Evolutionary conservation across 2,888 invertebrate species (phyloP).

Genomic region (Penaeus monodon): DNA sequence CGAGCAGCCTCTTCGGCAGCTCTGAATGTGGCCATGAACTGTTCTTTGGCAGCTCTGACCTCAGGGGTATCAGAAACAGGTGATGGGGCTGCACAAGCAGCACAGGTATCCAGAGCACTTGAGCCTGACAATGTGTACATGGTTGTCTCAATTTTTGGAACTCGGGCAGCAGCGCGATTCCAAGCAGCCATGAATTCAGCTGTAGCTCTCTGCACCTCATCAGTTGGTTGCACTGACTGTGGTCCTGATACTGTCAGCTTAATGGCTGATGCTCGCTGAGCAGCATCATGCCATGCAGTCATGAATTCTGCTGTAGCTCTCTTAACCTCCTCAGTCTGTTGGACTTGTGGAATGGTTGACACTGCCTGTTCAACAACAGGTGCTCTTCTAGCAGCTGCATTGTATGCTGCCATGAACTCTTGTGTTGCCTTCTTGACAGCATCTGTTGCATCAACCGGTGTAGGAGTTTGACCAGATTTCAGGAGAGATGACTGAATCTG

Average conservation of each 20-base stretch:
- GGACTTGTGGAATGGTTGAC: conserved; percentile 13
- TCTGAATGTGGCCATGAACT: too few relatives aligned
- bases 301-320: conserved; percentile 51
- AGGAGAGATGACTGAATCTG: background rate
- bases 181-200: too few relatives aligned
- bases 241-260: background rate
- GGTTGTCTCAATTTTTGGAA: too few relatives aligned
- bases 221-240: conserved; percentile 14
- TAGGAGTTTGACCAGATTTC: background rate
- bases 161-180: too few relatives aligned
- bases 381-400: conserved; percentile 47
- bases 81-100: too few relatives aligned
- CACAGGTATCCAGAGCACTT: too few relatives aligned
- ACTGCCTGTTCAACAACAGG: conserved; percentile 44
- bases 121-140: too few relatives aligned
- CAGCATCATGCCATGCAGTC: conserved; percentile 44
- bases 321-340: conserved; percentile 38
- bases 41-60: too few relatives aligned
- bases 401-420: conserved; percentile 50
- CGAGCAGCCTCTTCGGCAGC: too few relatives aligned
- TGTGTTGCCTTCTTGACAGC: conserved; percentile 31
- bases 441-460: conserved; percentile 18
- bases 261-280: conserved; percentile 36
- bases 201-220: too few relatives aligned
- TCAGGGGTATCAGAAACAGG: too few relatives aligned